Evolutionary conservation across 2,888 invertebrate genomes (phyloP).

Genomic region (Troglohyphantes excavatus): DNA sequence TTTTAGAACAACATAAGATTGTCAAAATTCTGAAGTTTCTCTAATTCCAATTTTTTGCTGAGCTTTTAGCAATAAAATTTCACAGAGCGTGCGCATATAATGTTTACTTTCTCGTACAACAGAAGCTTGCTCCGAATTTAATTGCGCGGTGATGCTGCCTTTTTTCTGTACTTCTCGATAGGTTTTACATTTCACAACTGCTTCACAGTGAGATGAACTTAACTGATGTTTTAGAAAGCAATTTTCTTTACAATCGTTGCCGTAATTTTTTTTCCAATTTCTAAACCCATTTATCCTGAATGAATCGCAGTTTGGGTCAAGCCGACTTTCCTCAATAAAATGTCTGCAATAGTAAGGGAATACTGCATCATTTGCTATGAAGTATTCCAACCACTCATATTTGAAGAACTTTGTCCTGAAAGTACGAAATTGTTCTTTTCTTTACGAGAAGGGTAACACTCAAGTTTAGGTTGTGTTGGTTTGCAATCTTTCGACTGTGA

Average conservation of each 20-base stretch:
- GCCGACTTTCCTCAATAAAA: not conserved
- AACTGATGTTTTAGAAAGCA: slow-evolving; percentile 9
- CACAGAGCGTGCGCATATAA: slow-evolving; percentile 14
- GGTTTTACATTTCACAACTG: not conserved
- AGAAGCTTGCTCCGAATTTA: not conserved
- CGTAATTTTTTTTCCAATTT: not conserved
- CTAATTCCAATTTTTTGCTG: slow-evolving; percentile 31
- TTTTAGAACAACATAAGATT: not conserved
- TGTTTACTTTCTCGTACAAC: slow-evolving; percentile 12
- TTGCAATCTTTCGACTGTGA: not conserved
- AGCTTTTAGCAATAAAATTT: not conserved
- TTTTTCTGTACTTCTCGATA: not conserved
- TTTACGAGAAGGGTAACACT: not conserved
- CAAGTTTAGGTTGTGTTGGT: not conserved
- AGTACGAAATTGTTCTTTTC: slow-evolving; percentile 9
- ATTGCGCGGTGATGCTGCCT: not conserved
- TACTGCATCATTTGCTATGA: not conserved
- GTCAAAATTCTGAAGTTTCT: not conserved
- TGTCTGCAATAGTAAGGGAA: not conserved
- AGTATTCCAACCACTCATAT: slow-evolving; percentile 16
- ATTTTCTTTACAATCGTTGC: not conserved
- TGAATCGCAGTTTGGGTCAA: not conserved
- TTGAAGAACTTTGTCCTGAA: slow-evolving; percentile 11
- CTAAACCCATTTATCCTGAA: not conserved
- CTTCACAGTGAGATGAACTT: slow-evolving; percentile 22